These are phyloP conservation scores for Pempheris klunzingeri DNA, from an alignment of 2,797 vertebrate genomes.

Conservation along the genomic window DNA sequence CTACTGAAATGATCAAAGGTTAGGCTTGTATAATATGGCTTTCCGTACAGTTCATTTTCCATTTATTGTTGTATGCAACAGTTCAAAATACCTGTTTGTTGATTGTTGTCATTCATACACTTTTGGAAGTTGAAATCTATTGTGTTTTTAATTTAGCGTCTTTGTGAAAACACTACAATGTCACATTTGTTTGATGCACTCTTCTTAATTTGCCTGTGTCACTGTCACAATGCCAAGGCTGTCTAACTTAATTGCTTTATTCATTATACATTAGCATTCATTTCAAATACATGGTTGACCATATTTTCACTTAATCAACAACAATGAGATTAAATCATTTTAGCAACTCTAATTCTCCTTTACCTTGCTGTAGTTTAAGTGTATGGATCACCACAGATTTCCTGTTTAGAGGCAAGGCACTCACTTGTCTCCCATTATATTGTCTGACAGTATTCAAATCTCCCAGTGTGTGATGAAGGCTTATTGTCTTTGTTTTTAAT, in stretches of 20 bases:
- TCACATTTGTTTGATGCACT: neutral
- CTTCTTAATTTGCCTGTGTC: neutral
- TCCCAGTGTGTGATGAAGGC: neutral
- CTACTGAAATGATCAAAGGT: constrained; percentile 71
- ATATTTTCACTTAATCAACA: neutral
- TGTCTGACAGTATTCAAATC: neutral
- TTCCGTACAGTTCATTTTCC: constrained; percentile 37
- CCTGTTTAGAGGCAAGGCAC: neutral
- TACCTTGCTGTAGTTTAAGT: neutral
- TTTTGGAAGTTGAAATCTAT: neutral
- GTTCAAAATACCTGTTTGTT: neutral
- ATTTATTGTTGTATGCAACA: constrained; percentile 14
- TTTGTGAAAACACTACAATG: neutral
- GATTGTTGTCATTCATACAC: neutral
- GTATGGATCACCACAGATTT: too few relatives aligned
- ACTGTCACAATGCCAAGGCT: neutral
- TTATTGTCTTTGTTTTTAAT: neutral
- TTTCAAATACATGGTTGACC: neutral
- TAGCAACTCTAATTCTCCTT: neutral
- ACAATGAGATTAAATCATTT: neutral
- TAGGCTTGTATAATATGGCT: constrained; percentile 30
- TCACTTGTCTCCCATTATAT: neutral
- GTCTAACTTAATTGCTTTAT: neutral
- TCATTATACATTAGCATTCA: too few relatives aligned
- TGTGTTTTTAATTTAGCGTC: neutral